Conservation (phyloP, 2,888 invertebrate genomes). For the Allophyes oxyacanthae region DNA sequence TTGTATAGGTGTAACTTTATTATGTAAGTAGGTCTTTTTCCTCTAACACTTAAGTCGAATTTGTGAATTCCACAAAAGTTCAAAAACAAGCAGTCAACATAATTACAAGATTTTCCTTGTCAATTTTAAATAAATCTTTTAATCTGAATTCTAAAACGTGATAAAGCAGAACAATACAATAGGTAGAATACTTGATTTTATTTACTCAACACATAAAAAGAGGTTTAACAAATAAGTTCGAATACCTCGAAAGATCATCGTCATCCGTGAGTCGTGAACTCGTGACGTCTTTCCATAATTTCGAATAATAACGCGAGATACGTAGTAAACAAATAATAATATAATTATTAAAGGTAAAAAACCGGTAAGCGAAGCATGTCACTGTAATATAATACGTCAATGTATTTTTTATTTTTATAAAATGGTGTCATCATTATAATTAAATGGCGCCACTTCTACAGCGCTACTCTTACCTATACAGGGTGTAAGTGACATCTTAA, state of each 20-base stretch:
- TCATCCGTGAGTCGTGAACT: constrained; percentile 23
- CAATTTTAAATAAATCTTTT: constrained; percentile 14
- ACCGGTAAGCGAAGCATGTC: constrained; percentile 10
- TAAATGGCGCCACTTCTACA: no score
- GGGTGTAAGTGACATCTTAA: no score
- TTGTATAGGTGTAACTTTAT: no score
- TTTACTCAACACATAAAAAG: constrained; percentile 31
- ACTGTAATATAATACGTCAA: not conserved
- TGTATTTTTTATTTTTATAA: no score
- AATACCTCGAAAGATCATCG: constrained; percentile 25
- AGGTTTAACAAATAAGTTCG: constrained; percentile 18
- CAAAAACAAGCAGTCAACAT: not conserved
- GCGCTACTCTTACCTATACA: no score
- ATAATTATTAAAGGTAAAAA: no score
- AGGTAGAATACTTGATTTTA: constrained; percentile 28
- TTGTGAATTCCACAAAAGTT: not conserved
- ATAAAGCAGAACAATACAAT: no score
- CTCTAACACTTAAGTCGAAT: no score
- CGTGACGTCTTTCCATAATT: no score
- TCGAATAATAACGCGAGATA: constrained; percentile 20
- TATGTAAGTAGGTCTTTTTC: no score
- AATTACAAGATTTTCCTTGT: constrained; percentile 20
- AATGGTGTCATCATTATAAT: no score
- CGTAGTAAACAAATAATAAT: constrained; percentile 25
- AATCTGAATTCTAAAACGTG: constrained; percentile 20